phyloP scores from a whole-genome alignment of 2,113 vertebrate genomes.

The Pollachius pollachius region DNA sequence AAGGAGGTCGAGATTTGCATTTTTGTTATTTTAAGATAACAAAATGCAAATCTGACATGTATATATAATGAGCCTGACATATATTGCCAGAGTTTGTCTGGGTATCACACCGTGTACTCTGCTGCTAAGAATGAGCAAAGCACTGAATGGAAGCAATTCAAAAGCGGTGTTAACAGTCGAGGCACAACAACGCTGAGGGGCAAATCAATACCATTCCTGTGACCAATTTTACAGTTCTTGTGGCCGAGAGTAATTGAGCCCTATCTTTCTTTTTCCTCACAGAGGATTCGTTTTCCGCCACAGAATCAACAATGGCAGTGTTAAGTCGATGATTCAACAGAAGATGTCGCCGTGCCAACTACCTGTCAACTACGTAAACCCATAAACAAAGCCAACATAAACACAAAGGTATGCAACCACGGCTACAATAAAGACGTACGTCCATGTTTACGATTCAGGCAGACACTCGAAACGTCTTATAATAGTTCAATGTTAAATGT shows the following conservation, averaged over 20 bases:
- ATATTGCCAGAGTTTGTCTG: constrained; percentile 4
- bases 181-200: constrained; percentile 60
- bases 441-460: too few species aligned
- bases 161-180: constrained; percentile 51
- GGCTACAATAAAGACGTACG: too few species aligned
- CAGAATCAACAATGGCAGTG: constrained; percentile 23
- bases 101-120: constrained; percentile 15
- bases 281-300: constrained; percentile 31
- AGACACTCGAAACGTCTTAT: too few species aligned
- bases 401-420: too few species aligned
- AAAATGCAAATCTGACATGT: not conserved
- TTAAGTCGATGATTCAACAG: constrained; percentile 3
- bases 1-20: not conserved
- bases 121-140: not conserved
- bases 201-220: constrained; percentile 66
- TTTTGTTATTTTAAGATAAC: not conserved
- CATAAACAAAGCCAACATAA: too few species aligned
- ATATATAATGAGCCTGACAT: constrained; percentile 5
- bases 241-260: constrained; percentile 57
- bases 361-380: too few species aligned
- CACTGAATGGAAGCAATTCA: constrained; percentile 28
- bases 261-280: constrained; percentile 48
- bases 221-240: constrained; percentile 67
- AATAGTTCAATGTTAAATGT: too few species aligned
- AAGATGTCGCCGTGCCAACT: too few species aligned